Percentiles rank a stretch among this genome's conserved stretches.
phyloP scores from a whole-genome alignment of 2,113 vertebrate genomes.

The Crotalus helleri region DNA sequence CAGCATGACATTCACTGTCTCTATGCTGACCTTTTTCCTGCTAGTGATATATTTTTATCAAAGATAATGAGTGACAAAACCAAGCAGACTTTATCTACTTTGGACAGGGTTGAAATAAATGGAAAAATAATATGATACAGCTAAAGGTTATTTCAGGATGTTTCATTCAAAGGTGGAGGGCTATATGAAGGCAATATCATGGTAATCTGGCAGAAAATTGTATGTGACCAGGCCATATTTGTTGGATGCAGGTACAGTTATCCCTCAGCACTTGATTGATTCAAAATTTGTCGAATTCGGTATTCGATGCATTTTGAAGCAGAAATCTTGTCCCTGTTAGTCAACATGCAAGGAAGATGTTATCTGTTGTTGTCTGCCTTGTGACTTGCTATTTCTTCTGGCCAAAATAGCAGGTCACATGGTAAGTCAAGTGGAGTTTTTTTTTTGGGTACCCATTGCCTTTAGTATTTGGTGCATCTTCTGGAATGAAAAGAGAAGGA shows the following conservation, averaged over 20 bases:
- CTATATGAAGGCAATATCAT: neutral
- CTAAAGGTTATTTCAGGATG: neutral
- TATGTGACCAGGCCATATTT: neutral
- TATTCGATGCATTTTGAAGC: neutral
- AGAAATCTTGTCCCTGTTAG: neutral
- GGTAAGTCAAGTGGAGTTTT: neutral
- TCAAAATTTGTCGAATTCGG: rapidly evolving
- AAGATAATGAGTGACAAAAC: neutral
- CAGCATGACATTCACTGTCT: neutral
- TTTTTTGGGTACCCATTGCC: neutral
- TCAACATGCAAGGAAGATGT: neutral
- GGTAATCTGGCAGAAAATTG: neutral
- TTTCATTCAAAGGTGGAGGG: neutral
- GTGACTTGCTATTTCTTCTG: neutral
- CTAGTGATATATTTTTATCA: neutral
- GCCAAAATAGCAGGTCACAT: neutral
- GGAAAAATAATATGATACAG: neutral
- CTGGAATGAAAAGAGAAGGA: neutral
- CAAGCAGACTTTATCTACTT: neutral
- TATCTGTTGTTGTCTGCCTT: neutral
- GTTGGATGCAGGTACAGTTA: neutral
- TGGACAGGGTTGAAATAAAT: neutral
- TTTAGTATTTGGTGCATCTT: neutral
- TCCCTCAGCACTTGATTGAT: neutral
- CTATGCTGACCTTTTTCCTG: neutral